A percentile compares a stretch with the other conserved stretches of the same genome.
phyloP scores from a whole-genome alignment of 2,113 vertebrate species.

The Danio rerio region GRCz12tu NC_133178.1:45044001-45044500 shows the following conservation, averaged over 20 bases:
- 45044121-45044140: conserved; percentile 50
- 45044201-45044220: neutral
- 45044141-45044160: neutral
- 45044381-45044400: neutral
- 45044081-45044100: conserved; percentile 41
- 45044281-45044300: neutral
- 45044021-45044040: conserved; percentile 46
- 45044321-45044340: neutral
- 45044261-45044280: neutral
- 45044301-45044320: neutral
- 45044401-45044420: neutral
- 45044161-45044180: too few species aligned
- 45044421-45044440: too few species aligned
- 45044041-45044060: conserved; percentile 52
- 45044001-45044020: conserved; percentile 54
- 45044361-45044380: neutral
- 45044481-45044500: neutral
- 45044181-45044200: neutral
- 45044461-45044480: neutral
- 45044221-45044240: neutral
- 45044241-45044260: neutral
- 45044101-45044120: conserved; percentile 50
- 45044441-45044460: neutral
- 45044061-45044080: conserved; percentile 56
- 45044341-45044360: conserved; percentile 9